These are phyloP conservation scores for Litocranius walleri DNA, from an alignment of 2,113 vertebrate genomes.

Conservation along the genomic window DNA sequence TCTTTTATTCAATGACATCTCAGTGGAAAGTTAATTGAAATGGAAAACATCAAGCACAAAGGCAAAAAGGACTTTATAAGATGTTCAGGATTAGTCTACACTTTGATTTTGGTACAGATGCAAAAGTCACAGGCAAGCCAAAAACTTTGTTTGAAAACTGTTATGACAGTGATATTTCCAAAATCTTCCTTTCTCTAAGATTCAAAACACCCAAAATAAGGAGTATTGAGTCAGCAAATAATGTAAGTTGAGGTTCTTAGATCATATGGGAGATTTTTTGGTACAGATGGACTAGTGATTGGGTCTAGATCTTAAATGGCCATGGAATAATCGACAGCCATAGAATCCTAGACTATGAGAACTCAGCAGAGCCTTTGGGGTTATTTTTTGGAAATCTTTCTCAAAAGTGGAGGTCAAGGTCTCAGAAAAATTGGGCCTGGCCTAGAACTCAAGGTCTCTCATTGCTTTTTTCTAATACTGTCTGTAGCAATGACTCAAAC, in stretches of 20 bases:
- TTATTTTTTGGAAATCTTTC: background rate
- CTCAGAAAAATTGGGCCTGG: background rate
- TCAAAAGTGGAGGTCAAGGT: background rate
- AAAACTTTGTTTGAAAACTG: background rate
- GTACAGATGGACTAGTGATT: background rate
- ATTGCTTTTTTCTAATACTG: background rate
- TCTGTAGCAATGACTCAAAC: background rate
- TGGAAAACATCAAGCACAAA: constrained; percentile 45
- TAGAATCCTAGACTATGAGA: background rate
- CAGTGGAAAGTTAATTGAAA: constrained; percentile 53
- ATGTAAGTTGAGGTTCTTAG: background rate
- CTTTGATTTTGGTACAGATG: background rate
- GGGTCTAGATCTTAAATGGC: background rate
- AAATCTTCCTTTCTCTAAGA: background rate
- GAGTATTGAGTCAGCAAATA: background rate
- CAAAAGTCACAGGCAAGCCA: background rate
- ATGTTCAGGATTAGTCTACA: background rate
- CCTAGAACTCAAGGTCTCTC: background rate
- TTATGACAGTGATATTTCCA: background rate
- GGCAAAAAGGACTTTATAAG: background rate
- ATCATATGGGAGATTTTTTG: background rate
- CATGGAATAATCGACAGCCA: background rate
- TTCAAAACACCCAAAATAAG: background rate
- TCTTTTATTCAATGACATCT: constrained; percentile 36
- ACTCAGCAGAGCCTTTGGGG: background rate